These are phyloP conservation scores for Leucophenga montana DNA, from an alignment of 2,888 invertebrate species.

Conservation along the genomic window DNA sequence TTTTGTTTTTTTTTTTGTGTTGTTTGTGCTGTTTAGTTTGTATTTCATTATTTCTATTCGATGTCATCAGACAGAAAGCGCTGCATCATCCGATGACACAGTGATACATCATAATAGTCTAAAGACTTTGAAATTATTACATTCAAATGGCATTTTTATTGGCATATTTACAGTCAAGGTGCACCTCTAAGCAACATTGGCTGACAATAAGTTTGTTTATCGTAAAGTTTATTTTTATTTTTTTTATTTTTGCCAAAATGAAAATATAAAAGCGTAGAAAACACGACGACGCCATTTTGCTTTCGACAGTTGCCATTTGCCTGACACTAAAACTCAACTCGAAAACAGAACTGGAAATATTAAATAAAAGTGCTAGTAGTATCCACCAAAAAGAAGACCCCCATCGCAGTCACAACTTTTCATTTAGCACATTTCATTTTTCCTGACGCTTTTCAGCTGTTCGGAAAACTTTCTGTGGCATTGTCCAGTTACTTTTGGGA, in stretches of 20 bases:
- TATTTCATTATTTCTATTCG: constrained; percentile 1
- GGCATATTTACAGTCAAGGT: not conserved
- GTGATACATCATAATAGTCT: constrained; percentile 38
- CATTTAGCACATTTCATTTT: constrained; percentile 36
- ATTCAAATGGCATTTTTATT: constrained; percentile 24
- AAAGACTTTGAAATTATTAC: constrained; percentile 9
- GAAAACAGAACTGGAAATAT: not conserved
- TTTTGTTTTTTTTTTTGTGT: no score
- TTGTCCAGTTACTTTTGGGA: constrained; percentile 31
- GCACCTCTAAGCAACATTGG: not conserved
- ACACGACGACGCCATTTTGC: no score
- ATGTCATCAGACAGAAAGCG: constrained; percentile 43
- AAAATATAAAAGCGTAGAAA: no score
- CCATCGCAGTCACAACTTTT: constrained; percentile 39
- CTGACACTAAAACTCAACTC: constrained; percentile 20
- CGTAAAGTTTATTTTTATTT: not conserved
- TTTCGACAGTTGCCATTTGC: constrained; percentile 22
- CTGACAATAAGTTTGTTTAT: not conserved
- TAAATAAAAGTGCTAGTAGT: constrained; percentile 3
- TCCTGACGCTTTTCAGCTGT: constrained; percentile 48
- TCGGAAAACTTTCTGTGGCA: constrained; percentile 42
- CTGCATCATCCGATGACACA: constrained; percentile 60
- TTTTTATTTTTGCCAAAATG: not conserved
- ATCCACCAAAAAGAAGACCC: not conserved
- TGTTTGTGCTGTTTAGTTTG: not conserved